These are phyloP conservation scores for Psettodes erumei DNA, from an alignment of 2,113 vertebrate species.

Conservation along the genomic window DNA sequence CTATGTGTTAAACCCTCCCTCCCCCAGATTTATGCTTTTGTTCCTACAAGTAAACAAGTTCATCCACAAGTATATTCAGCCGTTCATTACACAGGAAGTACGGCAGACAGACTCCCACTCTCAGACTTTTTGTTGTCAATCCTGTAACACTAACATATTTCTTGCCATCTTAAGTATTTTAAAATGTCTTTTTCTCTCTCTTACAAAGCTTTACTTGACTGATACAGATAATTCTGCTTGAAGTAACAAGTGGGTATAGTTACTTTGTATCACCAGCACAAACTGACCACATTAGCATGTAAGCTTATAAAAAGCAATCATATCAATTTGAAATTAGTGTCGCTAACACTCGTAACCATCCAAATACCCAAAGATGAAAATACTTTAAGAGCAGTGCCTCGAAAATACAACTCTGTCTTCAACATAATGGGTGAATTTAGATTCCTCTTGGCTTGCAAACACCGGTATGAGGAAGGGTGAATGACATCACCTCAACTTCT, in stretches of 20 bases:
- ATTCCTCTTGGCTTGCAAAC: conserved; percentile 5
- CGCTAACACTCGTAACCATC: neutral
- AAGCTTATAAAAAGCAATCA: neutral
- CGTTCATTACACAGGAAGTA: neutral
- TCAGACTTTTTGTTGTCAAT: too few relatives aligned
- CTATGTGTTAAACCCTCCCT: neutral
- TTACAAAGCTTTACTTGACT: neutral
- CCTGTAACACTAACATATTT: too few relatives aligned
- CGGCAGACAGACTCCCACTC: too few relatives aligned
- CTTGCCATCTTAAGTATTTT: neutral
- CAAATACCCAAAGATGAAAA: neutral
- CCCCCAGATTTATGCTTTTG: neutral
- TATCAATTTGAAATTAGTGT: neutral
- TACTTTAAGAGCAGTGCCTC: neutral
- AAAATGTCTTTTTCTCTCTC: neutral
- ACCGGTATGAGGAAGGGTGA: neutral
- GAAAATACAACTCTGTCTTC: neutral
- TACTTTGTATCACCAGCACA: neutral
- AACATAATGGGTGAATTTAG: neutral
- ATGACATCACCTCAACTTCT: neutral
- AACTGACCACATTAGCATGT: neutral
- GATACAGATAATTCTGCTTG: neutral
- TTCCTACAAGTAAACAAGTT: neutral
- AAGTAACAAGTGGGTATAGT: neutral
- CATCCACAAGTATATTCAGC: neutral